These are phyloP conservation scores for Margaritifera margaritifera DNA, from an alignment of 2,888 invertebrate genomes.

Conservation along the genomic window DNA sequence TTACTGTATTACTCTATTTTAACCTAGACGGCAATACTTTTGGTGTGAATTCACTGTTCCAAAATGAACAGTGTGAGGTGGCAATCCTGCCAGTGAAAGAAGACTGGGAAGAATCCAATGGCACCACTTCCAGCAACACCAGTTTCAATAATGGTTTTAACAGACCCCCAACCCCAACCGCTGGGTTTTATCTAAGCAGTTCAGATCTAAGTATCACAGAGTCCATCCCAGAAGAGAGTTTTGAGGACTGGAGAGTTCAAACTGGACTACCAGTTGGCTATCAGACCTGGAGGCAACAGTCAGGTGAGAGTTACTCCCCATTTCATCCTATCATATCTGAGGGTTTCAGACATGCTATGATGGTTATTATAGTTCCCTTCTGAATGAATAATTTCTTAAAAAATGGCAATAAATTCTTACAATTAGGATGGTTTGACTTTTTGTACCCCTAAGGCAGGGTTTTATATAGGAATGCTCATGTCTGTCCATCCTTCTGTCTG, in stretches of 20 bases:
- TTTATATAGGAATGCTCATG: too few species aligned
- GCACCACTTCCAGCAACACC: slow-evolving; percentile 12
- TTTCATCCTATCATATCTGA: too few species aligned
- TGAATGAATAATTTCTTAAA: too few species aligned
- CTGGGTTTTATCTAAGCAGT: slow-evolving; percentile 1
- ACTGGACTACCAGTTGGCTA: slow-evolving; percentile 46
- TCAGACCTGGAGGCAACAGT: slow-evolving; percentile 57
- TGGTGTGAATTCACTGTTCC: slow-evolving; percentile 56
- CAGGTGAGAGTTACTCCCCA: slow-evolving; percentile 35
- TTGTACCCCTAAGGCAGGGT: too few species aligned
- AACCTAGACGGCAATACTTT: too few species aligned
- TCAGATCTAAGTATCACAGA: not conserved
- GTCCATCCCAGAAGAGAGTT: not conserved
- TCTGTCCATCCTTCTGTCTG: too few species aligned
- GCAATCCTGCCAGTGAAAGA: slow-evolving; percentile 28
- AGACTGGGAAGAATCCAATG: slow-evolving; percentile 5
- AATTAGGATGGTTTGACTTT: too few species aligned
- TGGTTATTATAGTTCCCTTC: too few species aligned
- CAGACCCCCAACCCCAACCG: slow-evolving; percentile 6
- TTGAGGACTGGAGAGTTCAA: slow-evolving; percentile 57
- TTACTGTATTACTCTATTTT: too few species aligned
- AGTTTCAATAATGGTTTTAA: too few species aligned
- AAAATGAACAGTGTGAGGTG: slow-evolving; percentile 70
- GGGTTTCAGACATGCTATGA: too few species aligned
- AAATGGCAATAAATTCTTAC: too few species aligned